phyloP scores from a whole-genome alignment of 2,888 invertebrate genomes.

The Azorinus chamasolen region DNA sequence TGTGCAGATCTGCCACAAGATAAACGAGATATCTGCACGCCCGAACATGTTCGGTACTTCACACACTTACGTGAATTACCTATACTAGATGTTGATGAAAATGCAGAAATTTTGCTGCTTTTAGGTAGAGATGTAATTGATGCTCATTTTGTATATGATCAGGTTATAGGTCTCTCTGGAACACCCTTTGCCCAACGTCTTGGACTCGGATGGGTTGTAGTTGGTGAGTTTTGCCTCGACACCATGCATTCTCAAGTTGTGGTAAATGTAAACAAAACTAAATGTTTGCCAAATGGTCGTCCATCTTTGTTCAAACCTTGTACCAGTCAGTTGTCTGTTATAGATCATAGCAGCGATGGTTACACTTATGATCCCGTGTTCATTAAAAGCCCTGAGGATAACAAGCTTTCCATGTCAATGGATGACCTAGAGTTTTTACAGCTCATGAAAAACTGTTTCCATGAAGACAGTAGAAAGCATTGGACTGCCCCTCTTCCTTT shows the following conservation, averaged over 20 bases:
- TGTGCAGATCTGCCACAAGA: conserved; percentile 5
- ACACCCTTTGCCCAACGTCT: conserved; percentile 37
- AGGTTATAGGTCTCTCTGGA: conserved; percentile 20
- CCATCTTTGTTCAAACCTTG: conserved; percentile 9
- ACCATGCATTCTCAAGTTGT: conserved; percentile 30
- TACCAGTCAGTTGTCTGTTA: conserved; percentile 5
- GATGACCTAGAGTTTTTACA: conserved; percentile 30
- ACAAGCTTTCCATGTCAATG: conserved; percentile 1
- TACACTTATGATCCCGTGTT: conserved; percentile 5
- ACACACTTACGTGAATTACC: conserved; percentile 25
- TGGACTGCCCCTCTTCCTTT: conserved; percentile 55
- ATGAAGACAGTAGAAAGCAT: conserved; percentile 12
- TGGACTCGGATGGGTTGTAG: conserved; percentile 38
- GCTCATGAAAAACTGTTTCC: conserved; percentile 36
- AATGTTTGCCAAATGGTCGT: not conserved
- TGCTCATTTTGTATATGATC: conserved; percentile 52
- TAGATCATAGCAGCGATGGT: not conserved
- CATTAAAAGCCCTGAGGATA: conserved; percentile 1
- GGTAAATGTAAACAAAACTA: conserved; percentile 24
- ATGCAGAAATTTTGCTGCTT: conserved; percentile 20
- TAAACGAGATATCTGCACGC: not conserved
- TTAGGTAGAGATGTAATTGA: conserved; percentile 31
- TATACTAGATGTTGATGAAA: conserved; percentile 1
- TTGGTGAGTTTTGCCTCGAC: conserved; percentile 57
- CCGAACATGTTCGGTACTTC: not conserved